Conservation (phyloP, 2,113 vertebrate genomes). For the Apteryx owenii region DNA sequence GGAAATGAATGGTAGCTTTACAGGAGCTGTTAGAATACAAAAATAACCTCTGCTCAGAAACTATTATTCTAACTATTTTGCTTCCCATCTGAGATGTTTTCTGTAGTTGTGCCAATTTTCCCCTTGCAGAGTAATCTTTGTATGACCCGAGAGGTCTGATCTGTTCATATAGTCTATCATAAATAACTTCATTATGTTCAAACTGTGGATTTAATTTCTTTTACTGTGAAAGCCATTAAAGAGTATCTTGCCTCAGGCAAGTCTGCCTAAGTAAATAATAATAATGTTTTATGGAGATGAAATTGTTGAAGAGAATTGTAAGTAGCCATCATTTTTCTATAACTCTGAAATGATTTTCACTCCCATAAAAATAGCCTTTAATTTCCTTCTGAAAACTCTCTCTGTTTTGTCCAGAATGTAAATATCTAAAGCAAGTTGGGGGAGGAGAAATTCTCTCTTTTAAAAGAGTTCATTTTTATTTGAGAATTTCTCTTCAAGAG, state of each 20-base stretch:
- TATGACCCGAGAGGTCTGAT: neutral
- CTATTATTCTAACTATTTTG: neutral
- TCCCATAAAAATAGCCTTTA: neutral
- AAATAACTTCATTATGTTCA: neutral
- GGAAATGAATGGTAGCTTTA: neutral
- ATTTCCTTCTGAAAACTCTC: neutral
- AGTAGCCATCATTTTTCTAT: neutral
- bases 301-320: neutral
- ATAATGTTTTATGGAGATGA: neutral
- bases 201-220: neutral
- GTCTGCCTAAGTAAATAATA: neutral
- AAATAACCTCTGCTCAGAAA: neutral
- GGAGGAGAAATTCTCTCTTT: rapidly evolving
- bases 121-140: neutral
- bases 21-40: neutral
- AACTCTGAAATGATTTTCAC: neutral
- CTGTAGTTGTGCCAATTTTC: neutral
- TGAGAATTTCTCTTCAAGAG: neutral
- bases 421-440: rapidly evolving
- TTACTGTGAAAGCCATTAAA: neutral
- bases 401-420: neutral
- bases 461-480: neutral
- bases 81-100: neutral
- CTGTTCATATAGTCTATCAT: neutral
- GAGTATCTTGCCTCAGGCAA: neutral